Base-by-base conservation (phyloP, 2,113 vertebrate species). In the Syngnathus scovelli region DNA sequence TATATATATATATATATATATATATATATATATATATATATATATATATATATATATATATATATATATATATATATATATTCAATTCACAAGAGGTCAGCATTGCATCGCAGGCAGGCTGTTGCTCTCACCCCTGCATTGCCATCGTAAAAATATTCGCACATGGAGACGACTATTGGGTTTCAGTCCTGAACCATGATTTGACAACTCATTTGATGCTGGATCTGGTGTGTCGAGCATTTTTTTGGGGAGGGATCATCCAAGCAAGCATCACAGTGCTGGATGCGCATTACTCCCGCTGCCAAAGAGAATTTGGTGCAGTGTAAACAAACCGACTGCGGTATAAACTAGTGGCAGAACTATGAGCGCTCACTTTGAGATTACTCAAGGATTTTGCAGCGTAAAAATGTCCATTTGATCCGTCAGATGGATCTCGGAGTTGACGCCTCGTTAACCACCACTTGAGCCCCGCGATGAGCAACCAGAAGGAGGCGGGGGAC, bases 281-380 rank as follows among this genome's bases (percentile, higher is more conserved):
- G 61, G 78, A 64, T 88, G 79, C 88, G 86, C 88, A 87, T 70
- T 87, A 84, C 80, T 82, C 66, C 65, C 21, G 49, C 65, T 59
- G 65, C 67, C 48, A 69, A 46, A 36, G 77, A 63, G 68, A 72
- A 64, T 33, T 52, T 76, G 76, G 81, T 83, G 86, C 86, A 83
- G 78, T 68, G 84, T 83, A 80, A 83, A 87, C 85, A 83, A 79
- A 56, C 36, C 68, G 7, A 68, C 70, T 68, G 69, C 13, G 60
- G 52, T 36, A 2, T 13, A 18, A 64, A 64, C 44, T 46, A 49
- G 43, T 64, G 41, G 5, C 41, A 18, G 18, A 49, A 19, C 43
- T 27, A 48, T 33, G 27, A 18, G 33, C 46, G 21, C 37, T 36
- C 15, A 27, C 21, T 33, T 4, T 19, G 7, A 62, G 10, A 21